Evolutionary conservation across 2,113 vertebrate species (phyloP), one percentile per base, ranked within the genome.

Genomic region (Chloebia gouldiae): DNA sequence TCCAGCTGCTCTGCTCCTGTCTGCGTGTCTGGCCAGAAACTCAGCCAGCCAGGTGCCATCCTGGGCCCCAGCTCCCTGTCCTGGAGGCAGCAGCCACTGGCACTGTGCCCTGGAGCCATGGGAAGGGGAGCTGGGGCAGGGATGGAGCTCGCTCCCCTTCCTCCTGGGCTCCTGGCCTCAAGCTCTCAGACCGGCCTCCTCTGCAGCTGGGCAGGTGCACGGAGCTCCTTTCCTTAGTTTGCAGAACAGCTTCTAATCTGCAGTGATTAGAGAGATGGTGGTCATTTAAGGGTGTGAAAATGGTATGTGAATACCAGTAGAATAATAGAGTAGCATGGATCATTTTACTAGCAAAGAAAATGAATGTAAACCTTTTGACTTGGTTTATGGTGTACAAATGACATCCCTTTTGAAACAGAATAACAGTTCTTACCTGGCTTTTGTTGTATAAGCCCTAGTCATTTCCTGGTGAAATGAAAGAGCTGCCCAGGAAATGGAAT

Each of bases 141-240:
- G n/a, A 37, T 31, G 25, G 3, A 35, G 17, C 27, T 83, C 2
- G 0, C 6, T 24, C 0, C 0, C 13, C 16, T 27, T 72, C 50
- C 42, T 45, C 11, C n/a, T 33, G 33, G 1, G 0, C 17, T 37
- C 23, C 12, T 5, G 24, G 21, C 49, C 54, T 69, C 21, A 19
- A 27, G 57, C 23, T 44, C 27, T 17, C 7, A 0, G 2, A 3
- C 7, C 0, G 4, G 20, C 22, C 0, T 2, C 49, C 30, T 50
- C 54, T 56, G 50, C 2, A 4, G 24, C 83, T 15, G 35, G 39
- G 20, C 17, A 33, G 71, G 31, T 10, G 50, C 61, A 35, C 37
- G 12, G 42, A 49, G 15, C 15, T 15, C 3, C 4, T 28, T 15
- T 20, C 13, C 50, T 63, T 13, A 4, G 19, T 12, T 42, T 25